A percentile compares a stretch with the other conserved stretches of the same genome.
phyloP scores from a whole-genome alignment of 2,113 vertebrate species.

The Apeltes quadracus region DNA sequence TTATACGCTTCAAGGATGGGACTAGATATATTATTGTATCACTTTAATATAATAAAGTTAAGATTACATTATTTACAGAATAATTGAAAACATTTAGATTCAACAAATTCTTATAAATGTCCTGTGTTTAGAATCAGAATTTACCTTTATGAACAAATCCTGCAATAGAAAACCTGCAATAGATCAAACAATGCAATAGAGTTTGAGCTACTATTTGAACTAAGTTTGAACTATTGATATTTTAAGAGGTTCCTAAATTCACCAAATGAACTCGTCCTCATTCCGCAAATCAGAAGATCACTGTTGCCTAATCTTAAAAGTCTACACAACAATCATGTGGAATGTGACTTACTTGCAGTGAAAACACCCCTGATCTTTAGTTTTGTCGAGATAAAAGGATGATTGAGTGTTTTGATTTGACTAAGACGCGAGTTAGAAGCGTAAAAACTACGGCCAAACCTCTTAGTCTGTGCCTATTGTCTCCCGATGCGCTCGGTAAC shows the following conservation, averaged over 20 bases:
- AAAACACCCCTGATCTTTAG: slow-evolving; percentile 41
- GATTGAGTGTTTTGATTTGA: slow-evolving; percentile 58
- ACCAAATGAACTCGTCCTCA: slow-evolving; percentile 16
- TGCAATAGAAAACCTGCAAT: slow-evolving; percentile 5
- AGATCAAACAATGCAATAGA: no score
- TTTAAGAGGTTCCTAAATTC: slow-evolving; percentile 14
- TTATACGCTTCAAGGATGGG: background rate
- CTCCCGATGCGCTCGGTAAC: slow-evolving; percentile 58
- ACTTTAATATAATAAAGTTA: background rate
- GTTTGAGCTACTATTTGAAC: no score
- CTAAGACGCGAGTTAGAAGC: slow-evolving; percentile 37
- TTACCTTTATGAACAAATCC: slow-evolving; percentile 22
- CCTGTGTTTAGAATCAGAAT: background rate
- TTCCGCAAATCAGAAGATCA: slow-evolving; percentile 13
- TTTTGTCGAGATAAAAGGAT: slow-evolving; percentile 45
- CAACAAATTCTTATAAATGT: background rate
- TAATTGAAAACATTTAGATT: background rate
- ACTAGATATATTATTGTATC: background rate
- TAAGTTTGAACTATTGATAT: slow-evolving; percentile 38
- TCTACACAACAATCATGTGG: slow-evolving; percentile 14
- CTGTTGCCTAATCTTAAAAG: slow-evolving; percentile 18
- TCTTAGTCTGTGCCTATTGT: slow-evolving; percentile 54
- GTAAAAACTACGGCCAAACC: slow-evolving; percentile 32
- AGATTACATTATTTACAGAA: background rate
- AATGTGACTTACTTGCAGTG: slow-evolving; percentile 43